Percentiles rank a stretch among this genome's conserved stretches.
Conservation (phyloP, 2,888 invertebrate species). For the Zele albiditarsus region DNA sequence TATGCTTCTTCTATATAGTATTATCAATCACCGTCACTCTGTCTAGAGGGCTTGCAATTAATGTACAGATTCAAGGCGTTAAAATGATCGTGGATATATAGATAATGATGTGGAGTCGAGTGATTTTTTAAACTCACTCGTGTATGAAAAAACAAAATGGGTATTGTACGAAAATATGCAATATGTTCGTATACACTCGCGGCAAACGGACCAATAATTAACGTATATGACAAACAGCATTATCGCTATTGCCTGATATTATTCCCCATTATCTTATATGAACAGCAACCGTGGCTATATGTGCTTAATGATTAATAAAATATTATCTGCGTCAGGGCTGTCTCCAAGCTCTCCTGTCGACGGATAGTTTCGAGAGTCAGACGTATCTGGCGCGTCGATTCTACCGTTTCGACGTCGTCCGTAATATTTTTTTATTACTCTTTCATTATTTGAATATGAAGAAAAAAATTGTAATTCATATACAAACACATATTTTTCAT, state of each 20-base stretch:
- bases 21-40: too few species aligned
- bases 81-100: too few species aligned
- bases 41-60: too few species aligned
- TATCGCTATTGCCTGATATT: slow-evolving; percentile 67
- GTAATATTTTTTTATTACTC: background rate
- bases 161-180: background rate
- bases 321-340: slow-evolving; percentile 64
- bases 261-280: slow-evolving; percentile 66
- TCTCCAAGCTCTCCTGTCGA: slow-evolving; percentile 59
- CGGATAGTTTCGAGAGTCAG: slow-evolving; percentile 63
- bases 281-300: slow-evolving; percentile 61
- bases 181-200: slow-evolving; percentile 3
- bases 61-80: too few species aligned
- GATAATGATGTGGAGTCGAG: too few species aligned
- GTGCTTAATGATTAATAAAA: slow-evolving; percentile 70
- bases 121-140: too few species aligned
- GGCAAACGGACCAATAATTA: slow-evolving; percentile 59
- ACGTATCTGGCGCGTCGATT: slow-evolving; percentile 53
- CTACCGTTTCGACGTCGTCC: slow-evolving; percentile 34
- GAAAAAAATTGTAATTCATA: background rate
- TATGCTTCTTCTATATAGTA: too few species aligned
- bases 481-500: background rate
- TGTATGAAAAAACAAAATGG: too few species aligned
- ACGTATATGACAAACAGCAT: slow-evolving; percentile 61
- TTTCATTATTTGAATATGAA: background rate